phyloP scores from a whole-genome alignment of 1,140 invertebrate species.

The Lucilia sericata region DNA sequence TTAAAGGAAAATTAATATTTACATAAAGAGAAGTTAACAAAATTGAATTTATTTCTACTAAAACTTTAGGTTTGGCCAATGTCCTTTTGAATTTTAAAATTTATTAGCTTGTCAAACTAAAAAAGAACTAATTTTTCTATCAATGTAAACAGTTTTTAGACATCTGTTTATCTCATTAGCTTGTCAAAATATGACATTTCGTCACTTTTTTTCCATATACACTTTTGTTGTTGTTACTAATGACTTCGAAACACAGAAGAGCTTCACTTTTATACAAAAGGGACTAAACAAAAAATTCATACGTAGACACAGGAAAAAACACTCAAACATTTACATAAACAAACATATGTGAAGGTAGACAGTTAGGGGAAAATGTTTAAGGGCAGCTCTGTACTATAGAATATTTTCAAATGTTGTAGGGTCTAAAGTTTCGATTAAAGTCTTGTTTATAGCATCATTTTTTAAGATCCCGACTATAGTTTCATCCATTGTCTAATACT shows the following conservation, averaged over 20 bases:
- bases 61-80: neutral
- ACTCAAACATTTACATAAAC: no score
- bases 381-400: no score
- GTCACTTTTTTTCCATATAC: neutral
- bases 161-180: slow-evolving; percentile 36
- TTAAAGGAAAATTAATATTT: neutral
- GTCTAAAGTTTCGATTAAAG: no score
- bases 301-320: no score
- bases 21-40: neutral
- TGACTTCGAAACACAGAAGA: slow-evolving; percentile 8
- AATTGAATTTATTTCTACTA: neutral
- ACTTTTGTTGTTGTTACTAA: neutral
- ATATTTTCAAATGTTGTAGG: no score
- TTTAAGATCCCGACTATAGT: no score
- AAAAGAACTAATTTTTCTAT: neutral
- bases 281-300: neutral
- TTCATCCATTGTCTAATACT: no score
- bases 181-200: slow-evolving; percentile 42
- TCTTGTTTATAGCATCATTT: no score
- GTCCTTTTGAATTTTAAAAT: neutral
- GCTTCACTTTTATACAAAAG: neutral
- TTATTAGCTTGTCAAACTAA: neutral
- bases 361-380: neutral
- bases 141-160: neutral
- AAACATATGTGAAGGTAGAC: neutral